phyloP scores from a whole-genome alignment of 2,797 vertebrate species.

The Anolis apletophallus region DNA sequence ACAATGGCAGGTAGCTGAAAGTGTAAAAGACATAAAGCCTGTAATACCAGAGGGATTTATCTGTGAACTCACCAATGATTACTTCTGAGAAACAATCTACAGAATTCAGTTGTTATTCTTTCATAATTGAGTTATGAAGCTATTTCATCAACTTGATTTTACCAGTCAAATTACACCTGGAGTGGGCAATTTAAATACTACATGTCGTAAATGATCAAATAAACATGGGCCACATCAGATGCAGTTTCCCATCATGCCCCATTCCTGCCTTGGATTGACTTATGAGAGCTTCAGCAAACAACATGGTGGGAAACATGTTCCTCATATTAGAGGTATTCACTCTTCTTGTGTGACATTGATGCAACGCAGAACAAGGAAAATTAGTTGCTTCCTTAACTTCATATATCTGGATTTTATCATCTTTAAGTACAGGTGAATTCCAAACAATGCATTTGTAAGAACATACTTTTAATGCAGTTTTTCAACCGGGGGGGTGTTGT shows the following conservation, averaged over 20 bases:
- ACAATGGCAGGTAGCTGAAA: no score
- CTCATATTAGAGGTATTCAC: neutral
- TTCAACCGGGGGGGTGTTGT: no score
- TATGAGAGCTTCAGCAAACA: neutral
- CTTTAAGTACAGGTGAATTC: conserved; percentile 54
- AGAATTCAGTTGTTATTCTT: no score
- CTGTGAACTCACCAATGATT: no score
- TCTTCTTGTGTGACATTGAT: rapidly evolving
- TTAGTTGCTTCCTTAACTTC: conserved; percentile 55
- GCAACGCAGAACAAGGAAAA: conserved; percentile 28
- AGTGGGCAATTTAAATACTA: neutral
- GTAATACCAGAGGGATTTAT: no score
- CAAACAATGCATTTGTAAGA: conserved; percentile 55
- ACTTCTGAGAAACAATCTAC: no score
- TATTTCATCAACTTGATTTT: no score
- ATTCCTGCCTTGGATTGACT: neutral
- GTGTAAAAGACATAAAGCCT: no score
- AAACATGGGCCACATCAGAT: neutral
- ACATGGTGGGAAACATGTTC: neutral
- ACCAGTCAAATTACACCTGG: no score
- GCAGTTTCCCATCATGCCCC: neutral
- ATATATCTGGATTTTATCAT: conserved; percentile 54
- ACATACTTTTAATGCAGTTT: conserved; percentile 56
- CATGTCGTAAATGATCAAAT: neutral
- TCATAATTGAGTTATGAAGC: no score